phyloP scores from a whole-genome alignment of 2,888 invertebrate species.

The Macrophya annulata region DNA sequence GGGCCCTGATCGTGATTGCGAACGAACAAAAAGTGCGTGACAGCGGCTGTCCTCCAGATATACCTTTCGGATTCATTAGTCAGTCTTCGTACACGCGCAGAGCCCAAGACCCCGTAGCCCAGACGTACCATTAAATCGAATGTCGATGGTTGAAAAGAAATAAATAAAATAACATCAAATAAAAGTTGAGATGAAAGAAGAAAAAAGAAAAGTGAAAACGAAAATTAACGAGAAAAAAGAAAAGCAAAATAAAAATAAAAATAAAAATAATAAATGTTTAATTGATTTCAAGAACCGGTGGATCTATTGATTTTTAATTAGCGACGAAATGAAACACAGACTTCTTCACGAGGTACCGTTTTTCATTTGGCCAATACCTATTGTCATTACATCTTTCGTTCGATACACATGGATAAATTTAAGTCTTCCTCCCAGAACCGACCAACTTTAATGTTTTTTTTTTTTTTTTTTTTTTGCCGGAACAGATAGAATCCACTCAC shows the following conservation, averaged over 20 bases:
- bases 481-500: conserved; percentile 16
- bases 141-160: neutral
- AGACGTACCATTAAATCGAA: conserved; percentile 40
- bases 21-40: conserved; percentile 23
- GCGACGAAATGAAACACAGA: conserved; percentile 14
- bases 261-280: neutral
- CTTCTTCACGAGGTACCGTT: conserved; percentile 11
- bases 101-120: neutral
- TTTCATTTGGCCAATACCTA: neutral
- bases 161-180: neutral
- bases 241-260: neutral
- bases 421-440: conserved; percentile 36
- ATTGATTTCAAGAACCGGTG: conserved; percentile 31
- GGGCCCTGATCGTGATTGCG: conserved; percentile 6
- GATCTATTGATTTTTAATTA: conserved; percentile 29
- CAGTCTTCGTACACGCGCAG: conserved; percentile 8
- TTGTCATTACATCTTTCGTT: conserved; percentile 5
- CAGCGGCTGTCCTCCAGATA: conserved; percentile 33
- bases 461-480: neutral
- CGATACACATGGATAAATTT: conserved; percentile 27
- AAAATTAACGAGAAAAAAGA: no score
- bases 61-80: conserved; percentile 37
- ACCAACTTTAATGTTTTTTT: neutral
- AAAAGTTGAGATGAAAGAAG: neutral
- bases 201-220: neutral